Conservation (phyloP, 35 echinoderm and acorn worm genomes). For the Apostichopus japonicus region DNA sequence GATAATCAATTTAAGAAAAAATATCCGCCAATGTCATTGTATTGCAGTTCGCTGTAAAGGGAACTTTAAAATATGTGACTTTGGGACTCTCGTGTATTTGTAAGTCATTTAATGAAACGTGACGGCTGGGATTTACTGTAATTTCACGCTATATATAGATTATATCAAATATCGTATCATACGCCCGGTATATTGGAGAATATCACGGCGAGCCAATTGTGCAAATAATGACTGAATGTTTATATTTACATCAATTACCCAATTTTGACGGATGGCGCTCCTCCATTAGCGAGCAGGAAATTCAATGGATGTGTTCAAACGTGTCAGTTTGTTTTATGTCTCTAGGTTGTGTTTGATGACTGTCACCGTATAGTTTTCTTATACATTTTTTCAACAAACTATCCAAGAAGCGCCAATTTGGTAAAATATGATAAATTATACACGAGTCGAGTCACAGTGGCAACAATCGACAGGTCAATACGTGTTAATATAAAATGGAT, state of each 20-base stretch:
- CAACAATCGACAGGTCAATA: too few species aligned
- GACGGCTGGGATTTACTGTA: neutral
- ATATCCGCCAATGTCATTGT: neutral
- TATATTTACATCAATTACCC: neutral
- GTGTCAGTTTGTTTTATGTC: neutral
- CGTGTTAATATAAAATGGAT: too few species aligned
- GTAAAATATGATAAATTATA: too few species aligned
- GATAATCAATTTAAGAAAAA: neutral
- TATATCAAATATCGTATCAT: neutral
- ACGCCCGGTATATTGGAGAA: neutral
- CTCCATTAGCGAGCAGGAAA: neutral
- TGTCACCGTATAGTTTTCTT: too few species aligned
- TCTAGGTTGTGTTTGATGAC: too few species aligned
- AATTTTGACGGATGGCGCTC: neutral
- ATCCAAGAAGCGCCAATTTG: too few species aligned
- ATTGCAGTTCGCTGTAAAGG: neutral
- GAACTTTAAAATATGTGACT: neutral
- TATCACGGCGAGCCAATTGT: neutral
- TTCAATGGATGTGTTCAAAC: neutral
- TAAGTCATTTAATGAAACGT: slow-evolving; percentile 2
- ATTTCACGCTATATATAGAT: neutral
- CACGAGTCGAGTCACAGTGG: too few species aligned
- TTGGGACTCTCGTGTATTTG: neutral
- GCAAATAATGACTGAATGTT: neutral
- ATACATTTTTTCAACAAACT: too few species aligned